A percentile compares a stretch with the other conserved stretches of the same genome.
Conservation (phyloP, 2,113 vertebrate genomes). For the Phyllopteryx taeniolatus region DNA sequence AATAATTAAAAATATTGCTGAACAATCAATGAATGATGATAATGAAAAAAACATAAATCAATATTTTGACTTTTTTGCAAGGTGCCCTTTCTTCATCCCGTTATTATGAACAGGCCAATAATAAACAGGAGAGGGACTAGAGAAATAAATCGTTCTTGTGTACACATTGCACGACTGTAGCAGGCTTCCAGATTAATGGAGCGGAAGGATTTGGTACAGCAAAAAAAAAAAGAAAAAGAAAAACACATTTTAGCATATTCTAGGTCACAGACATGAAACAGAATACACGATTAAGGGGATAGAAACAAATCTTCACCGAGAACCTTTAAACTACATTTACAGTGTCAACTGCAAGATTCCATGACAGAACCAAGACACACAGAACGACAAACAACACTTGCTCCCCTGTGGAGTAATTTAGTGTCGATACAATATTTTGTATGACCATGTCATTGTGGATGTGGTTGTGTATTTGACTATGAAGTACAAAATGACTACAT, state of each 20-base stretch:
- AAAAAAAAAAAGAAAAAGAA: background rate
- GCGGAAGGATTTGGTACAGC: background rate
- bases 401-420: background rate
- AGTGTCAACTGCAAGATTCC: background rate
- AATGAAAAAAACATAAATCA: too few species aligned
- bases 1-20: too few species aligned
- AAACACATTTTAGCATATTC: background rate
- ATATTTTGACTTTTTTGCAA: too few species aligned
- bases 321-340: background rate
- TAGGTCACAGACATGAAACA: background rate
- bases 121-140: background rate
- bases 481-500: background rate
- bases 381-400: background rate
- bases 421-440: too few species aligned
- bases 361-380: background rate
- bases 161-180: background rate
- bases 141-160: background rate
- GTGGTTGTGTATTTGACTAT: background rate
- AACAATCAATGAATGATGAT: too few species aligned
- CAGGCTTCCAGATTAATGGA: constrained; percentile 1
- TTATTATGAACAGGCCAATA: background rate
- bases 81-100: background rate
- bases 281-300: background rate
- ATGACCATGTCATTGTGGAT: background rate
- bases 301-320: background rate